Evolutionary conservation across 2,888 invertebrate species (phyloP), one percentile per base, ranked within the genome.

Genomic region (Gandaritis pyraliata): DNA sequence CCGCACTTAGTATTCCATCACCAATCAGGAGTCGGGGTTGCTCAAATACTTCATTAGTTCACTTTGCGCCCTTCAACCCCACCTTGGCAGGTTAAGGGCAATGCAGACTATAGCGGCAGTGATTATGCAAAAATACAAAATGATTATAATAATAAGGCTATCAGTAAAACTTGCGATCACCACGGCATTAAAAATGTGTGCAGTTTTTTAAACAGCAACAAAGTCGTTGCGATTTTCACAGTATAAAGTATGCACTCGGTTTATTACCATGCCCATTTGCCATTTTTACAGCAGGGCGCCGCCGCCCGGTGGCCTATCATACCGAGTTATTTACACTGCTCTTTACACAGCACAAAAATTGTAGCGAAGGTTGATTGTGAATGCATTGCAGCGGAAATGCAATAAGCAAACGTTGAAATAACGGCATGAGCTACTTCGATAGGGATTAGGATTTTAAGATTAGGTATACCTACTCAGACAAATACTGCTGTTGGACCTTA

Each of bases 31-130:
- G 52, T 48, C 59, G 55, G 65, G 58, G 70, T 48, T 56, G 61
- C 68, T 63, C 70, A 77, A 81, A 80, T 79, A 77, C 82, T 81
- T 84, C 83, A 83, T 84, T 84, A 84, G 80, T 78, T 80, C 74
- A 77, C 75, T 82, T 79, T 70, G 72, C 76, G 66, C 71, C 72
- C 70, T 69, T 69, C 65, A 64, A 57, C 68, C 61, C 47, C 58
- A 36, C 54, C 50, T 63, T 52, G 23, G 23, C 33, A 33, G 52
- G 29, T 65, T 55, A 55, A 66, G 62, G 57, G 52, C 52, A 58
- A 8, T n/a, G 54, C 43, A 63, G 54, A 65, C 61, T 58, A 23
- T 15, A 50, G 41, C 47, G 2, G 8, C 15, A 41, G 6, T 5
- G 8, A 10, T 18, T 7, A 23, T 16, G 15, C 4, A 33, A 30